These are phyloP conservation scores for Corythornis leucogaster DNA, from an alignment of 2,797 vertebrate genomes.

Conservation along the genomic window DNA sequence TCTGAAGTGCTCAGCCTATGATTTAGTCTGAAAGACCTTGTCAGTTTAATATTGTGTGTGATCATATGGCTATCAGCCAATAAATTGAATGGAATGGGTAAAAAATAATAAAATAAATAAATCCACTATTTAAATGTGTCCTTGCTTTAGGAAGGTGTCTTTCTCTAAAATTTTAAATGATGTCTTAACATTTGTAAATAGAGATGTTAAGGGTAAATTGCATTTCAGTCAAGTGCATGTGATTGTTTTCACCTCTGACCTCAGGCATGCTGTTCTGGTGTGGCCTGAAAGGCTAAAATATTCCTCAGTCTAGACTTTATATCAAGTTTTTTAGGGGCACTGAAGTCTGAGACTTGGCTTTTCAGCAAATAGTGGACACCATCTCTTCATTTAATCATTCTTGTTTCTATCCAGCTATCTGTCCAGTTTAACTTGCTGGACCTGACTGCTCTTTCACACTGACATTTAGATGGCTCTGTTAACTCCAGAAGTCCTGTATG, in stretches of 20 bases:
- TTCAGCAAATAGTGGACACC: not conserved
- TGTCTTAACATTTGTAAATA: not conserved
- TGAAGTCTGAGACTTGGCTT: not conserved
- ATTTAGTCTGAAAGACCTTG: not conserved
- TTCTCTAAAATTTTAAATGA: not conserved
- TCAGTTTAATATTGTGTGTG: not conserved
- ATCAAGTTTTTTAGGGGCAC: not conserved
- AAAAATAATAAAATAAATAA: not conserved
- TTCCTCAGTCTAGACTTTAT: not conserved
- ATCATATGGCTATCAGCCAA: not conserved
- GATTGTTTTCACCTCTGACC: not conserved
- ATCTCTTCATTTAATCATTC: not conserved
- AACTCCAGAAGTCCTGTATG: not conserved
- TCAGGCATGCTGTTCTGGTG: not conserved
- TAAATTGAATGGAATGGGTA: not conserved
- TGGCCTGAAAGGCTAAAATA: not conserved
- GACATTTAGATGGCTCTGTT: not conserved
- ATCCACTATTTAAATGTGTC: not conserved
- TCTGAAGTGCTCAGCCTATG: not conserved
- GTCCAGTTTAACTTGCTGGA: not conserved
- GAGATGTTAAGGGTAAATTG: not conserved
- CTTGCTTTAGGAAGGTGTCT: not conserved
- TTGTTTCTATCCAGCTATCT: not conserved
- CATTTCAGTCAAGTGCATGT: not conserved
- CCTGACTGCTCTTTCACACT: not conserved